phyloP scores from a whole-genome alignment of 2,888 invertebrate species.

The Catocala fraxini region DNA sequence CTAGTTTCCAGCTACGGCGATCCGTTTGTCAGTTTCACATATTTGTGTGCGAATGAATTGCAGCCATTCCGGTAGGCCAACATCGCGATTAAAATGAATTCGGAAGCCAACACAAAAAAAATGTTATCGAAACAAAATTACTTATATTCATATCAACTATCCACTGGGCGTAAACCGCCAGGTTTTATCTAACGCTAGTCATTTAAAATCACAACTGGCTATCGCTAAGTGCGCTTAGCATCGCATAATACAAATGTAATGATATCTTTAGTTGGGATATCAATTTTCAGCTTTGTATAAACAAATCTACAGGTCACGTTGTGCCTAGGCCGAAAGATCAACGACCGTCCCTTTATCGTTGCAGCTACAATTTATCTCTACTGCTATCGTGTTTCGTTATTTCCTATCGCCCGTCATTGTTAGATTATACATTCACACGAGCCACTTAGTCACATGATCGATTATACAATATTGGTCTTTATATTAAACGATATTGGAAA shows the following conservation, averaged over 20 bases:
- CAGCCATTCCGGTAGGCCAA: too few species aligned
- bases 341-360: conserved; percentile 74
- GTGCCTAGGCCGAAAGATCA: conserved; percentile 68
- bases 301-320: conserved; percentile 56
- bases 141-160: conserved; percentile 5
- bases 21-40: too few species aligned
- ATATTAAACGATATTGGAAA: too few species aligned
- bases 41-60: too few species aligned
- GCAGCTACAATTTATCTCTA: conserved; percentile 58
- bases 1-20: too few species aligned
- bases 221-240: conserved; percentile 38
- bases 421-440: conserved; percentile 36
- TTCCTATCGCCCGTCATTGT: conserved; percentile 48
- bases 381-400: conserved; percentile 50
- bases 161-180: conserved; percentile 12
- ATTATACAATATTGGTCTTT: conserved; percentile 19
- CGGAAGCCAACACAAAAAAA: too few species aligned
- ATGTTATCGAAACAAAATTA: too few species aligned
- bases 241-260: conserved; percentile 33
- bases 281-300: conserved; percentile 41
- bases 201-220: conserved; percentile 29
- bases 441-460: conserved; percentile 19
- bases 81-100: too few species aligned
- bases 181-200: conserved; percentile 21
- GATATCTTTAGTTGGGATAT: conserved; percentile 41